Percentiles rank a stretch among this genome's conserved stretches.
Evolutionary conservation across 2,888 invertebrate genomes (phyloP).

Genomic region (Phalera bucephala): DNA sequence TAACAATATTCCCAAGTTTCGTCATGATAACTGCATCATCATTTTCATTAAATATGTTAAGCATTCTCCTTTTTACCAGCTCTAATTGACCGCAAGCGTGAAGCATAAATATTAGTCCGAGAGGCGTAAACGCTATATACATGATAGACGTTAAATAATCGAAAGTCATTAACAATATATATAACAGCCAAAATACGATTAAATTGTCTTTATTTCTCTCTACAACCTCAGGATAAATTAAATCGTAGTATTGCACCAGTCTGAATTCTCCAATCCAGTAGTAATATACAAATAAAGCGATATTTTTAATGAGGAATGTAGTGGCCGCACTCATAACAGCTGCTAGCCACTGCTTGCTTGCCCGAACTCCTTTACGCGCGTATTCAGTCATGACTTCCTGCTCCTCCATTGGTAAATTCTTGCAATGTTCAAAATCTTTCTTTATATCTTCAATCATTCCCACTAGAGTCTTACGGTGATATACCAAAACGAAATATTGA

Average conservation of each 20-base stretch:
- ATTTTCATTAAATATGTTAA: slow-evolving; percentile 31
- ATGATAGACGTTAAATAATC: slow-evolving; percentile 26
- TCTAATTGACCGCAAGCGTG: slow-evolving; percentile 57
- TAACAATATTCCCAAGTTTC: slow-evolving; percentile 35
- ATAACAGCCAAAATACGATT: slow-evolving; percentile 17
- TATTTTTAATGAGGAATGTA: slow-evolving; percentile 28
- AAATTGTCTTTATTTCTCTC: slow-evolving; percentile 33
- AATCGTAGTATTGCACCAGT: slow-evolving; percentile 32
- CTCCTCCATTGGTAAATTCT: slow-evolving; percentile 24
- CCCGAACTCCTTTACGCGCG: too few species aligned
- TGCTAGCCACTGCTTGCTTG: slow-evolving; percentile 39
- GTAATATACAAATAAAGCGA: slow-evolving; percentile 27
- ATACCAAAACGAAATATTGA: slow-evolving; percentile 25
- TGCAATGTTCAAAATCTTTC: slow-evolving; percentile 33
- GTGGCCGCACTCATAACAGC: background rate
- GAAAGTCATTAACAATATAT: slow-evolving; percentile 13
- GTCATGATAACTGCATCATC: slow-evolving; percentile 19
- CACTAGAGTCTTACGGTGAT: slow-evolving; percentile 25
- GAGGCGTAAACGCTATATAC: slow-evolving; percentile 42
- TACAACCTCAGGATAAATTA: slow-evolving; percentile 35
- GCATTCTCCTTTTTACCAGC: slow-evolving; percentile 33
- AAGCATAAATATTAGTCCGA: slow-evolving; percentile 52
- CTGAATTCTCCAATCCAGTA: slow-evolving; percentile 26
- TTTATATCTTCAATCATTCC: slow-evolving; percentile 36
- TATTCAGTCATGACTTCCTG: slow-evolving; percentile 30